Base-by-base conservation (phyloP, 2,797 vertebrate genomes). In the Poeciliopsis gracilis region DNA sequence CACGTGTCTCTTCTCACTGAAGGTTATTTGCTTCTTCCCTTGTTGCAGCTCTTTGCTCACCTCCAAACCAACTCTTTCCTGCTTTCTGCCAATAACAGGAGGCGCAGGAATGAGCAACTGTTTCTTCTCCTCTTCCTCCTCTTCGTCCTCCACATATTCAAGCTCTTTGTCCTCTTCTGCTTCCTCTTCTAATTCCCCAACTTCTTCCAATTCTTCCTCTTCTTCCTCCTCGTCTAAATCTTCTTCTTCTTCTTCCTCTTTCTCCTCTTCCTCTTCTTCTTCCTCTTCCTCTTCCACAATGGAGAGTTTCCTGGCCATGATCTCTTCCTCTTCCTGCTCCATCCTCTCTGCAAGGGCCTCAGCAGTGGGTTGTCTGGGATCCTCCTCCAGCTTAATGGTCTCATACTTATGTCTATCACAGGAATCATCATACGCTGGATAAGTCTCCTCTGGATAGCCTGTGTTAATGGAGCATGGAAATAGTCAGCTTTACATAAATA, bases 371-470 rank as follows among this genome's bases (percentile, higher is more conserved):
- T 97, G 96, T 49, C 67, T 81, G 6, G 79, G 85, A 0, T 94
- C 91, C 53, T 93, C 94, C 81, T 96, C 94, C 41, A 97, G 91
- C 8, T 95, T 87, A 10, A 90, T 46, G 1, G 77, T 81, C 4
- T 90, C 71, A 79, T 80, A 86, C 33, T 41, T 69, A 7, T 12
- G 67, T 59, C 87, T 89, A 30, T 89, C 79, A 30, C 86, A 80
- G 0, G 92, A 92, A 72, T 95, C 90, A 28, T 96, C 95, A 16
- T 96, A 96, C 18, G 95, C 77, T 70, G 97, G 98, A 78, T 95
- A 98, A 38, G 97, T 98, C 92, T 99, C 98, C 90, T 97, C 97
- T 77, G 97, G 95, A 91, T 98, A 99, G 90, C 98, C 98, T 99
- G 94, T 16, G 82, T 76, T 66, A 10, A 59, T 53, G 47, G 18